phyloP scores from a whole-genome alignment of 2,113 vertebrate genomes.

The Bubo scandiacus region DNA sequence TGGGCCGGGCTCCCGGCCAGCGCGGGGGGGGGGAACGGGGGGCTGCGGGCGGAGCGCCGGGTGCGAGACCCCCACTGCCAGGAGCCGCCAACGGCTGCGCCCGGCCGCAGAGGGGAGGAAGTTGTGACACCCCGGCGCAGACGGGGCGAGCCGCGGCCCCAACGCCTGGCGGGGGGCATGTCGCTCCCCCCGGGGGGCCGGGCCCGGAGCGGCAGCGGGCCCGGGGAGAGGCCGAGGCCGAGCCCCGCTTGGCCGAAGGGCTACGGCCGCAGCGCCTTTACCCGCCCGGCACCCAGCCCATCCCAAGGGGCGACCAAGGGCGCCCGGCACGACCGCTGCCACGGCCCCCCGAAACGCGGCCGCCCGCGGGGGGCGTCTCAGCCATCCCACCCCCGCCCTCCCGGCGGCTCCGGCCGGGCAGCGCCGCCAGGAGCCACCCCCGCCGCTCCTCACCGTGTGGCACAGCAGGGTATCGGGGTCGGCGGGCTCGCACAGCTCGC shows the following conservation, averaged over 20 bases:
- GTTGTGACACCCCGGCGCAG: rapidly evolving
- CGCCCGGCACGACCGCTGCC: neutral
- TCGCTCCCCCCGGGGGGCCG: neutral
- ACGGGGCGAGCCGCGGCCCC: neutral
- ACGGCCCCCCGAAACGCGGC: neutral
- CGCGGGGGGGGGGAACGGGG: no score
- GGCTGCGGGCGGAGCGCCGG: no score
- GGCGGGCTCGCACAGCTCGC: constrained; percentile 90
- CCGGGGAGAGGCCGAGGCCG: neutral
- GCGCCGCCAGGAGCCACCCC: neutral
- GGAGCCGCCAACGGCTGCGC: neutral
- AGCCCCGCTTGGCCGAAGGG: no score
- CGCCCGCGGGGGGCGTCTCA: neutral
- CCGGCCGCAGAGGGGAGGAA: neutral
- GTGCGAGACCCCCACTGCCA: neutral
- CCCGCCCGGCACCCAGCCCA: neutral
- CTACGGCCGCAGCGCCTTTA: neutral
- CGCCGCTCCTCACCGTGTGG: constrained; percentile 82
- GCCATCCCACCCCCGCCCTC: neutral
- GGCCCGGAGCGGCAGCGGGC: no score
- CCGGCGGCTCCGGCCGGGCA: neutral
- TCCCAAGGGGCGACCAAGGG: neutral
- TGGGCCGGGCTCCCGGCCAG: no score
- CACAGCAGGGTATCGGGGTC: constrained; percentile 85
- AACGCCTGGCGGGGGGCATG: no score